A percentile compares a stretch with the other conserved stretches of the same genome.
phyloP scores from a whole-genome alignment of 2,113 vertebrate species.

The Anolis sagrei region DNA sequence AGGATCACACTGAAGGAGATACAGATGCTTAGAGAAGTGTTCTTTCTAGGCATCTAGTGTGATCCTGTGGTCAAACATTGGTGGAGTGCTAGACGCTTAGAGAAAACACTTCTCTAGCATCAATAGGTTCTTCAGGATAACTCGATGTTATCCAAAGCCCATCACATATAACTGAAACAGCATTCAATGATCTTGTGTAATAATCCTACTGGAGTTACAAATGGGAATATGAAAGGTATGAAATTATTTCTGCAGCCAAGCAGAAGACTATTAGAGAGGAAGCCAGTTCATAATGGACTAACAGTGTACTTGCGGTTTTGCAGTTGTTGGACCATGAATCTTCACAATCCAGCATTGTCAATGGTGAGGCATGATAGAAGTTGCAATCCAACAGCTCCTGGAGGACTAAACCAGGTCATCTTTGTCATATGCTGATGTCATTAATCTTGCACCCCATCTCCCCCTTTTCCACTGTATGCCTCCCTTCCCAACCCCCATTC shows the following conservation, averaged over 20 bases:
- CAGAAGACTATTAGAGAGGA: background rate
- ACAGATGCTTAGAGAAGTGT: no score
- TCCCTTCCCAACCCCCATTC: background rate
- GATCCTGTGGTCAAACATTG: no score
- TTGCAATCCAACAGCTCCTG: background rate
- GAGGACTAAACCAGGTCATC: background rate
- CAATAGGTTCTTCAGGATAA: no score
- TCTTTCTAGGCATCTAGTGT: no score
- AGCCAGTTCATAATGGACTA: background rate
- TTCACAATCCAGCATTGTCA: background rate
- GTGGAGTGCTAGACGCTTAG: no score
- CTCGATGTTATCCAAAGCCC: no score
- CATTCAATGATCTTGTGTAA: no score
- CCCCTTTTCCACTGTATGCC: background rate
- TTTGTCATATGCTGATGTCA: background rate
- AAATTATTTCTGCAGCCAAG: background rate
- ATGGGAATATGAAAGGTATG: background rate
- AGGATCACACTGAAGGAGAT: no score
- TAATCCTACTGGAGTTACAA: no score
- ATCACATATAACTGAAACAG: no score
- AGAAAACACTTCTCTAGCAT: no score
- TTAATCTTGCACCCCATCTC: conserved; percentile 11
- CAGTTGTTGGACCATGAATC: background rate
- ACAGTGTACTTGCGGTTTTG: background rate
- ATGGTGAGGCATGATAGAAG: background rate